These are phyloP conservation scores for Xiphias gladius DNA, from an alignment of 2,113 vertebrate species.

Conservation along the genomic window DNA sequence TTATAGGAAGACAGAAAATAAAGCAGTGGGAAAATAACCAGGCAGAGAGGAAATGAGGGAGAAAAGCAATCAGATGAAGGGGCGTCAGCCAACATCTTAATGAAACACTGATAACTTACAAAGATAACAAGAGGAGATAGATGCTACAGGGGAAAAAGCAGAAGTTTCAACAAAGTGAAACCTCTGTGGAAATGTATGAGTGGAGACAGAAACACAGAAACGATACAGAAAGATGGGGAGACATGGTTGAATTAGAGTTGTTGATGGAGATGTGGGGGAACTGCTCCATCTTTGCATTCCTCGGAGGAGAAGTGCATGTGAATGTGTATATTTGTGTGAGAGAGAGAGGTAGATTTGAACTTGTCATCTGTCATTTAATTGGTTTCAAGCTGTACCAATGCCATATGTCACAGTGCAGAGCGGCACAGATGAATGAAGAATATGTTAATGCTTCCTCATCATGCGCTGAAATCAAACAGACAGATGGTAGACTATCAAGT, in stretches of 20 bases:
- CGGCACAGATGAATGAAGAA: slow-evolving; percentile 44
- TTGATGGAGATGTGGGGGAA: slow-evolving; percentile 48
- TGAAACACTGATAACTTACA: slow-evolving; percentile 21
- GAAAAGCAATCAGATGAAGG: slow-evolving; percentile 7
- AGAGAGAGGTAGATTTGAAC: slow-evolving; percentile 22
- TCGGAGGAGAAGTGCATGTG: slow-evolving; percentile 33
- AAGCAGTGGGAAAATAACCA: slow-evolving; percentile 28
- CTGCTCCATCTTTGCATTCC: slow-evolving; percentile 52
- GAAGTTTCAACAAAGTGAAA: neutral
- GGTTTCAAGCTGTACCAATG: slow-evolving; percentile 46
- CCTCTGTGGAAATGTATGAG: neutral
- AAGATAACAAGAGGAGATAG: neutral
- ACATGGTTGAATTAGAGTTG: slow-evolving; percentile 19
- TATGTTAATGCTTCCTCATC: slow-evolving; percentile 47
- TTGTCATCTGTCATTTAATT: slow-evolving; percentile 42
- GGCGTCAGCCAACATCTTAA: slow-evolving; percentile 8
- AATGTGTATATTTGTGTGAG: slow-evolving; percentile 4
- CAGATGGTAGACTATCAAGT: slow-evolving; percentile 31
- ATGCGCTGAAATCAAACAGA: slow-evolving; percentile 28
- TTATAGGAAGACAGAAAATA: slow-evolving; percentile 34
- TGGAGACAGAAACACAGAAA: slow-evolving; percentile 7
- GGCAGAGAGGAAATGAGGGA: slow-evolving; percentile 20
- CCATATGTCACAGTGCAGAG: slow-evolving; percentile 32
- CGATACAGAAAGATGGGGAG: neutral
- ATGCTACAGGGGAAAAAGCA: neutral